phyloP scores from a whole-genome alignment of 2,888 invertebrate species.

The Hypercompe scribonia region DNA sequence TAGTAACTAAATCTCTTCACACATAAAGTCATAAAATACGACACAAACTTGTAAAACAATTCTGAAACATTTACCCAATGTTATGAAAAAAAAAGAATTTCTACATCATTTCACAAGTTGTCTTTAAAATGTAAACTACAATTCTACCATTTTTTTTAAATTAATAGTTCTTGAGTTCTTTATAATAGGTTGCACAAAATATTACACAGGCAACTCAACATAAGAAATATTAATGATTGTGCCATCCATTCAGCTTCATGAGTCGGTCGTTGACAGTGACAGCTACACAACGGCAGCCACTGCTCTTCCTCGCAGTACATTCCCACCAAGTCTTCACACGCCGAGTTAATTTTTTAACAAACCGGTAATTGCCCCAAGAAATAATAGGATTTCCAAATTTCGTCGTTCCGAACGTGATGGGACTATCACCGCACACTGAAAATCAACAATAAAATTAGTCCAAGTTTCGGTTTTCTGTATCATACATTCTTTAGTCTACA shows the following conservation, averaged over 20 bases:
- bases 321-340: constrained; percentile 80
- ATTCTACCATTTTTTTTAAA: neutral
- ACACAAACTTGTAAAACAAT: neutral
- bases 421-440: constrained; percentile 30
- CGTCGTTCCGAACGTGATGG: constrained; percentile 69
- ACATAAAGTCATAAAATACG: neutral
- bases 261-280: constrained; percentile 73
- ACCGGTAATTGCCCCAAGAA: constrained; percentile 77
- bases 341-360: constrained; percentile 72
- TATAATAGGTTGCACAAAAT: no score
- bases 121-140: neutral
- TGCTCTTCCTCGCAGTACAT: constrained; percentile 71
- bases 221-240: constrained; percentile 63
- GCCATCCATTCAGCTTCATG: constrained; percentile 76
- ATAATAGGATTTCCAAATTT: constrained; percentile 76
- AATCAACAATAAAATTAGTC: constrained; percentile 19
- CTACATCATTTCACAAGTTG: neutral
- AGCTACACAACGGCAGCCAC: constrained; percentile 72
- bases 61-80: neutral
- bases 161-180: neutral
- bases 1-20: neutral
- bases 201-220: neutral
- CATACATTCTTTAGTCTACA: neutral
- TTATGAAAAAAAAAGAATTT: neutral
- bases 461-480: neutral